These are phyloP conservation scores for Stenurella melanura DNA, from an alignment of 2,888 invertebrate species.

Conservation along the genomic window DNA sequence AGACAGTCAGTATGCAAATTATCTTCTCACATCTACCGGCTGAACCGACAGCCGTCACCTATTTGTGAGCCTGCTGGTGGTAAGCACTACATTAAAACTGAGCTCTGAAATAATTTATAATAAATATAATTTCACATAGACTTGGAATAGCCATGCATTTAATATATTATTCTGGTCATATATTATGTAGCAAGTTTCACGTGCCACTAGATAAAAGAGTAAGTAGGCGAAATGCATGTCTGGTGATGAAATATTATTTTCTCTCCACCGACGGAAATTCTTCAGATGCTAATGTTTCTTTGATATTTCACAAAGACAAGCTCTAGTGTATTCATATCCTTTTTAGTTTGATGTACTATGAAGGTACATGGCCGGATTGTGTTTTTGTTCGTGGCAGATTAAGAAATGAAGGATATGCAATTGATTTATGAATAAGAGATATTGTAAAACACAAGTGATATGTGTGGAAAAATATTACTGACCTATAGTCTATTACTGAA, in stretches of 20 bases:
- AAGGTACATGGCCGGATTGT: background rate
- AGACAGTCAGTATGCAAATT: background rate
- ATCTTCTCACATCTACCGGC: background rate
- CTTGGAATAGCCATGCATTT: background rate
- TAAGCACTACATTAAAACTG: background rate
- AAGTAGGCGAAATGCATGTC: conserved; percentile 14
- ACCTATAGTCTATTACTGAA: background rate
- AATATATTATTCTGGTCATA: background rate
- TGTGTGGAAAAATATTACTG: background rate
- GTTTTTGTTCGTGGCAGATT: background rate
- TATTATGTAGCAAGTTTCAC: background rate
- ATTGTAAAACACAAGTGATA: background rate
- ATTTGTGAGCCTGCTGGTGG: background rate
- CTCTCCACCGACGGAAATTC: conserved; percentile 5
- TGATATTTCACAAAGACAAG: conserved; percentile 7
- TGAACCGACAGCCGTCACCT: background rate
- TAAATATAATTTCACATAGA: conserved; percentile 6
- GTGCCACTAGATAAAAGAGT: background rate
- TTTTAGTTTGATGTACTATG: background rate
- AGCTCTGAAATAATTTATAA: conserved; percentile 10
- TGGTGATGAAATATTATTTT: conserved; percentile 21
- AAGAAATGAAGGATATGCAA: background rate
- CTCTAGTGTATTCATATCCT: background rate
- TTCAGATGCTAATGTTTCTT: conserved; percentile 2
- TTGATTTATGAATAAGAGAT: background rate